Base-by-base conservation (phyloP, 2,113 vertebrate genomes). In the Balaeniceps rex region DNA sequence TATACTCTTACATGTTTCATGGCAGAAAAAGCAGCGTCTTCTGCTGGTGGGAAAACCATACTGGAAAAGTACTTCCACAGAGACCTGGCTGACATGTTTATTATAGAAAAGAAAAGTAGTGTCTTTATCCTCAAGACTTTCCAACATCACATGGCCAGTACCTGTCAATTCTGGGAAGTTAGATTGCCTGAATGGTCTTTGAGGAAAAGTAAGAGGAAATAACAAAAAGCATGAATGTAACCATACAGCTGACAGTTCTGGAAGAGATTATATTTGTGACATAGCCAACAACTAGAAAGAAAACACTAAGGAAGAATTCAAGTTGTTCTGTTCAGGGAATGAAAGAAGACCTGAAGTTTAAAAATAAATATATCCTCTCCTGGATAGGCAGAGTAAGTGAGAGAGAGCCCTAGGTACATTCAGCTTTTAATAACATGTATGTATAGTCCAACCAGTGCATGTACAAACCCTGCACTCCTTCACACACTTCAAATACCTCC, bases 401-500 rank as follows among this genome's bases (percentile, higher is more conserved):
- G 81, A 69, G 54, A 55, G 18, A 93, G 63, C 19, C 52, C 26
- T 72, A 89, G 57, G 42, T 91, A 77, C 52, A 91, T 90, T 60
- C 79, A 83, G 55, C 25, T 83, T 96, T 95, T 85, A 94, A 90
- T 94, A 92, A 95, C 82, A 93, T 60, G 5, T 96, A 70, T 86
- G 90, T 90, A 71, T 96, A 88, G 66, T 80, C 90, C 83, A 95
- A 93, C 22, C 15, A 4, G 60, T 94, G 78, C 93, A 80, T 96
- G 94, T 96, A 97, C 90, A 96, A 97, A 96, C 95, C 84, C 93
- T 97, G 87, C 82, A 94, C 95, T 93, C 78, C 78, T 93, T 80
- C 84, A 96, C 75, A 95, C 88, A 76, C 91, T 96, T 96, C 82
- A 97, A 91, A 95, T 92, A 96, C 94, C 93, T 97, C 87, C 91